Evolutionary conservation across 2,113 vertebrate genomes (phyloP).

Genomic region (Lampris incognitus): DNA sequence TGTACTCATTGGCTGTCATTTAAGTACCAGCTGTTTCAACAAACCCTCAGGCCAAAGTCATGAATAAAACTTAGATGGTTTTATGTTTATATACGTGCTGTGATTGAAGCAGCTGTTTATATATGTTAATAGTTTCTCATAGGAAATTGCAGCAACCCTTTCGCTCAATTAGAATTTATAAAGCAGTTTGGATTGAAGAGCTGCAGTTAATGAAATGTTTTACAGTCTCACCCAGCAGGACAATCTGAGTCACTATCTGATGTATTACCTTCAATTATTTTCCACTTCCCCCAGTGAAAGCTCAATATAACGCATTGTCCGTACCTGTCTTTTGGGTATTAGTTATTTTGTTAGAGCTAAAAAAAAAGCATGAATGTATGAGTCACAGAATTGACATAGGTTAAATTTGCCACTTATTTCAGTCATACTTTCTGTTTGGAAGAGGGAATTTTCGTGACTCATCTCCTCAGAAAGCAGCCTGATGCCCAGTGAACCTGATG

Average conservation of each 20-base stretch:
- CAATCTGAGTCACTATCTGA: slow-evolving; percentile 64
- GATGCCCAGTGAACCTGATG: slow-evolving; percentile 35
- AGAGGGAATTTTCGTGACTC: slow-evolving; percentile 42
- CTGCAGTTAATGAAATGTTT: slow-evolving; percentile 65
- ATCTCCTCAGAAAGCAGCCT: slow-evolving; percentile 44
- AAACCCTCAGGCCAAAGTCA: too few relatives aligned
- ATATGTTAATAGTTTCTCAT: too few relatives aligned
- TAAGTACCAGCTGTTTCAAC: too few relatives aligned
- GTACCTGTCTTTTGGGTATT: slow-evolving; percentile 22
- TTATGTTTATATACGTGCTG: too few relatives aligned
- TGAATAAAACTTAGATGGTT: too few relatives aligned
- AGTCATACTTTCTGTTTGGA: slow-evolving; percentile 23
- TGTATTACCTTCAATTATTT: slow-evolving; percentile 53
- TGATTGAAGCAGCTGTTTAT: too few relatives aligned
- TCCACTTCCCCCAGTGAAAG: slow-evolving; percentile 48
- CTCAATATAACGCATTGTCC: slow-evolving; percentile 19
- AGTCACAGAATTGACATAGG: slow-evolving; percentile 23
- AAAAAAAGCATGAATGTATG: background rate
- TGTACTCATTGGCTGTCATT: too few relatives aligned
- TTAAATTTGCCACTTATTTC: slow-evolving; percentile 14
- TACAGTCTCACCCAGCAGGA: slow-evolving; percentile 55
- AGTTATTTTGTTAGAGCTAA: slow-evolving; percentile 20
- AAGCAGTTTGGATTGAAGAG: background rate
- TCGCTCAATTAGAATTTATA: too few relatives aligned
- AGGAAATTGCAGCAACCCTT: background rate